Percentiles rank a stretch among this genome's conserved stretches.
These are phyloP conservation scores for Crotalus helleri DNA, from an alignment of 2,113 vertebrate species.

Conservation along the genomic window DNA sequence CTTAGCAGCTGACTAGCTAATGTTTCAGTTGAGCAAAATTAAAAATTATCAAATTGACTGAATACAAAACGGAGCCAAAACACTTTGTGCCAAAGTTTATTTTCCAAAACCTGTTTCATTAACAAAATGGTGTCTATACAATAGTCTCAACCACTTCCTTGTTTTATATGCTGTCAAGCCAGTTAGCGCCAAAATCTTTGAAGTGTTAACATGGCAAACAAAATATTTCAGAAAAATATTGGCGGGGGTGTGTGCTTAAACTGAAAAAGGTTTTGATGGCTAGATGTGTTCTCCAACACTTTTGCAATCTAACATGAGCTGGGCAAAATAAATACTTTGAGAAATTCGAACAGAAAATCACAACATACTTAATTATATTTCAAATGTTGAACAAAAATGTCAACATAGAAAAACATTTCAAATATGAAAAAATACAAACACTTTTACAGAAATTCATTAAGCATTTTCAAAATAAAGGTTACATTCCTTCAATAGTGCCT, in stretches of 20 bases:
- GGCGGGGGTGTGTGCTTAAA: neutral
- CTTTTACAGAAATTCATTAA: neutral
- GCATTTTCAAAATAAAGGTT: neutral
- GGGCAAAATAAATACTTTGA: neutral
- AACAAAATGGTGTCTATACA: slow-evolving; percentile 55
- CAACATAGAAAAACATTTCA: slow-evolving; percentile 9
- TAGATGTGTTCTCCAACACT: slow-evolving; percentile 14
- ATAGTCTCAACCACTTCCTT: slow-evolving; percentile 35
- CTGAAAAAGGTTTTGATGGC: slow-evolving; percentile 21
- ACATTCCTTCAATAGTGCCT: slow-evolving; percentile 7
- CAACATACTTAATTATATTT: neutral
- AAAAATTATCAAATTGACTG: neutral
- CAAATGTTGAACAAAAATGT: slow-evolving; percentile 2
- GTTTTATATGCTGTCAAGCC: slow-evolving; percentile 42
- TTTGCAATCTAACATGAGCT: slow-evolving; percentile 10
- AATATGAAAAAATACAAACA: neutral
- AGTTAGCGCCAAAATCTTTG: slow-evolving; percentile 37
- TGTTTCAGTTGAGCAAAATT: neutral
- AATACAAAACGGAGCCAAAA: neutral
- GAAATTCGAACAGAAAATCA: neutral
- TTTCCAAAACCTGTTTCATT: slow-evolving; percentile 60
- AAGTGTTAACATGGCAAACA: slow-evolving; percentile 44
- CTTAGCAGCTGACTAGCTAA: neutral
- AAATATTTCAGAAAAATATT: slow-evolving; percentile 50
- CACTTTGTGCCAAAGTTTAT: slow-evolving; percentile 59